phyloP scores from a whole-genome alignment of 1,140 invertebrate species.

The Anastatus disparis region DNA sequence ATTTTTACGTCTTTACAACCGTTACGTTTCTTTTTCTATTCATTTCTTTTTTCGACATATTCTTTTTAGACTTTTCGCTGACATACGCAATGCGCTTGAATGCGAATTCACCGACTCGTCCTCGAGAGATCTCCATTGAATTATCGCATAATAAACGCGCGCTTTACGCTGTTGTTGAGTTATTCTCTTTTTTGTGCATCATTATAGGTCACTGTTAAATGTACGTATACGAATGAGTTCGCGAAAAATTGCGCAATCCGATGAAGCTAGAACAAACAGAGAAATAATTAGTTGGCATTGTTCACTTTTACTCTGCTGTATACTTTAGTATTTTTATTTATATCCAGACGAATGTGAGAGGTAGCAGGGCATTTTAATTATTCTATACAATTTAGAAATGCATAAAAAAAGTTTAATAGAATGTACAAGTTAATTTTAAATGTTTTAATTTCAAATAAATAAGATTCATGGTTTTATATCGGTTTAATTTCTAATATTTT shows the following conservation, averaged over 20 bases:
- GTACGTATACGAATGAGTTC: neutral
- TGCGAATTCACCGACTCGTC: neutral
- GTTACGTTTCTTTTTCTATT: neutral
- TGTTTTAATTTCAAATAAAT: too few relatives aligned
- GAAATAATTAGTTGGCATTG: conserved; percentile 17
- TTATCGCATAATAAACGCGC: conserved; percentile 13
- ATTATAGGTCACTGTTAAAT: conserved; percentile 2
- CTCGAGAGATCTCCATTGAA: conserved; percentile 1
- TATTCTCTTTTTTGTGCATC: neutral
- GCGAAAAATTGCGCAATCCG: conserved; percentile 19
- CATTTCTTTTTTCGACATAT: too few relatives aligned
- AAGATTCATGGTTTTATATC: too few relatives aligned
- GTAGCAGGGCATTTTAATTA: conserved; percentile 6
- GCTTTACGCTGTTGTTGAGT: too few relatives aligned
- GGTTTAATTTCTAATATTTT: too few relatives aligned
- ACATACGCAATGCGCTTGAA: too few relatives aligned
- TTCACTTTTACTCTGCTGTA: neutral
- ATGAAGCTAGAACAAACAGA: neutral
- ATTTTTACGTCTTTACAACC: conserved; percentile 45
- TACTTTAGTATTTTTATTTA: too few relatives aligned
- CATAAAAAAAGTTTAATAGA: too few relatives aligned
- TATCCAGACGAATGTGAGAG: neutral
- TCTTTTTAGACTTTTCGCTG: too few relatives aligned
- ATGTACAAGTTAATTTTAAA: too few relatives aligned
- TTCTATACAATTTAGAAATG: too few relatives aligned